Evolutionary conservation across 1,140 invertebrate species (phyloP), one percentile per base, ranked within the genome.

Genomic region (Leptopilina boulardi): DNA sequence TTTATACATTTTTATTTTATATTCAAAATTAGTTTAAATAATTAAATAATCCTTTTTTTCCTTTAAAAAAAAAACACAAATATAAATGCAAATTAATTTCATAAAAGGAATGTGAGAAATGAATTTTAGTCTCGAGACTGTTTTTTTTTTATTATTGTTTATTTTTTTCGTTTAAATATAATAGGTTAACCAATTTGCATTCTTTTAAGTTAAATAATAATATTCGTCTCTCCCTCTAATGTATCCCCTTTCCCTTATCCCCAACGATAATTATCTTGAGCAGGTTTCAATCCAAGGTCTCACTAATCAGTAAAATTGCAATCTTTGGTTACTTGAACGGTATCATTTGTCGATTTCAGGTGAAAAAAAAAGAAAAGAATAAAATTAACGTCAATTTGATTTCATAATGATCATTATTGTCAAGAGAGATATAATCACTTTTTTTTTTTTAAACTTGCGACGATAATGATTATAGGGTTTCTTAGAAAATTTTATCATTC

Each of bases 231-330:
- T 9, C 3, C 15, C 42, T 9, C 3, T 38, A 38, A 38, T 38
- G 0, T 38, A 2, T 38, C 34, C 34, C 34, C 34, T 51, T 51
- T 51, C 47, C 47, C 47, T 51, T 51, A 51, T 15, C 5, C 47
- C 2, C 15, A 8, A 18, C 47, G 47, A 66, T 30, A 66, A 66
- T 66, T 66, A 66, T 66, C 26, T 66, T 66, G 3, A 30, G 23
- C 23, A 34, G 44, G 23, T 47, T 54, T 23, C 51, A 44, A 54
- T 26, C 19, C 23, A 47, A 51, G 72, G 42, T 51, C 42, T 77
- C 30, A 21, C 47, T 74, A 66, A 47, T 78, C 54, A 74, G 72
- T 47, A 47, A 51, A 51, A 0, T 73, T 73, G 15, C 42, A 44
- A 47, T 42, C 42, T 23, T 73, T 51, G 3, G 23, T 23, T 66